Percentiles rank a stretch among this genome's conserved stretches.
phyloP scores from a whole-genome alignment of 2,888 invertebrate genomes.

The Leistus spinibarbis region DNA sequence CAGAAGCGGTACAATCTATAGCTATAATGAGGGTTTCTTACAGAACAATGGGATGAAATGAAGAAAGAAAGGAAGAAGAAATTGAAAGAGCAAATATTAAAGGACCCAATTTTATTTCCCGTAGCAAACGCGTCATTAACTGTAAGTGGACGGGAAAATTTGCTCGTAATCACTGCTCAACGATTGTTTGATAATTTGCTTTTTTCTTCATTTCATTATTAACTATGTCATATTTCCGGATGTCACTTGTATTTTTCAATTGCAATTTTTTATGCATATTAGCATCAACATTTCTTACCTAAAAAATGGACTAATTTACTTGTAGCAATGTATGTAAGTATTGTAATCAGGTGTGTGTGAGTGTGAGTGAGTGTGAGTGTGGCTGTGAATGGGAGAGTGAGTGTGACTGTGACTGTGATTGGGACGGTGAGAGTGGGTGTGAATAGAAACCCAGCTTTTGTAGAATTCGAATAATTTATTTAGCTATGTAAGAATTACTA shows the following conservation, averaged over 20 bases:
- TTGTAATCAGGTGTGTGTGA: too few relatives aligned
- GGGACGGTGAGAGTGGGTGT: not conserved
- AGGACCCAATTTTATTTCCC: constrained; percentile 30
- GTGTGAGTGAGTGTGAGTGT: not conserved
- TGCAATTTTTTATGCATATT: too few relatives aligned
- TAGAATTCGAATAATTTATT: too few relatives aligned
- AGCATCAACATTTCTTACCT: too few relatives aligned
- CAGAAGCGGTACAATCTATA: constrained; percentile 12
- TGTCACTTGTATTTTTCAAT: not conserved
- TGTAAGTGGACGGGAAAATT: constrained; percentile 34
- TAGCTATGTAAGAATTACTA: too few relatives aligned
- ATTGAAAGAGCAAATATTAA: constrained; percentile 35
- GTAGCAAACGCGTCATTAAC: constrained; percentile 33
- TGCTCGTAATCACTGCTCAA: constrained; percentile 14
- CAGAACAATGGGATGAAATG: constrained; percentile 5
- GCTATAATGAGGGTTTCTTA: not conserved
- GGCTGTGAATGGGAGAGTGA: not conserved
- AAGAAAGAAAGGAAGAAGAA: constrained; percentile 13
- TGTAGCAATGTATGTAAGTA: too few relatives aligned
- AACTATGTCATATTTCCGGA: too few relatives aligned
- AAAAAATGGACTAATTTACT: too few relatives aligned
- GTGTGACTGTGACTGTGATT: not conserved
- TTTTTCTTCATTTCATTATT: not conserved
- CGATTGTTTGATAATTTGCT: not conserved
- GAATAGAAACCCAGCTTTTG: not conserved